phyloP scores from a whole-genome alignment of 2,113 vertebrate genomes.

The Neogale vison region DNA sequence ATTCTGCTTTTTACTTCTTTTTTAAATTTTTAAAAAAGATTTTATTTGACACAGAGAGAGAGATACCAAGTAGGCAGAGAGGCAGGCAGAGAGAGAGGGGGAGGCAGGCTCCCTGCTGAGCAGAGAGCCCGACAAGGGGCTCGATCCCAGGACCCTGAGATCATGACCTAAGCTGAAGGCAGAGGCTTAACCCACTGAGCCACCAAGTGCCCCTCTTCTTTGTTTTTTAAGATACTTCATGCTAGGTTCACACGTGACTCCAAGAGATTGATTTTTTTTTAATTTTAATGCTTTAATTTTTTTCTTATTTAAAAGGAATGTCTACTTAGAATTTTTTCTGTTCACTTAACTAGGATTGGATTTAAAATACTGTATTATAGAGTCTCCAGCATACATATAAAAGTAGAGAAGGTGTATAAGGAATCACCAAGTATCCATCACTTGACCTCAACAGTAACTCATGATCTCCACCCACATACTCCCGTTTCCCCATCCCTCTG shows the following conservation, averaged over 20 bases:
- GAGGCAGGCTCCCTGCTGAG: too few relatives aligned
- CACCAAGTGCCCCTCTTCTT: too few relatives aligned
- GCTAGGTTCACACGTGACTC: background rate
- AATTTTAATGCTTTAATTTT: background rate
- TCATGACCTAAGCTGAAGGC: too few relatives aligned
- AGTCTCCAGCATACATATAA: background rate
- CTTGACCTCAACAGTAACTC: background rate
- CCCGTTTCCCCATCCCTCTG: too few relatives aligned
- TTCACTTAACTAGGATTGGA: background rate
- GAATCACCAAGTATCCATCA: background rate
- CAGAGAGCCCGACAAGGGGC: too few relatives aligned
- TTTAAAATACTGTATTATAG: background rate
- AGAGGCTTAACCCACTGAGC: too few relatives aligned
- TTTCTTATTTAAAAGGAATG: background rate
- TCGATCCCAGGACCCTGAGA: too few relatives aligned
- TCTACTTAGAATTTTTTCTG: background rate
- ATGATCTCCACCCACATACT: rapidly evolving
- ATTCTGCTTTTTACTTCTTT: background rate
- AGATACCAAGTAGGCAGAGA: too few relatives aligned
- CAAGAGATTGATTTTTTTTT: background rate
- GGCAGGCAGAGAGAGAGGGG: too few relatives aligned
- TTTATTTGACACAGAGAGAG: too few relatives aligned
- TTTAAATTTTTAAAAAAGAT: background rate
- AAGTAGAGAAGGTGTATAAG: background rate
- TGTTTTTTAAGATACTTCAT: background rate